Conservation (phyloP, 2,888 invertebrate species). For the Drosophila lutescens region DNA sequence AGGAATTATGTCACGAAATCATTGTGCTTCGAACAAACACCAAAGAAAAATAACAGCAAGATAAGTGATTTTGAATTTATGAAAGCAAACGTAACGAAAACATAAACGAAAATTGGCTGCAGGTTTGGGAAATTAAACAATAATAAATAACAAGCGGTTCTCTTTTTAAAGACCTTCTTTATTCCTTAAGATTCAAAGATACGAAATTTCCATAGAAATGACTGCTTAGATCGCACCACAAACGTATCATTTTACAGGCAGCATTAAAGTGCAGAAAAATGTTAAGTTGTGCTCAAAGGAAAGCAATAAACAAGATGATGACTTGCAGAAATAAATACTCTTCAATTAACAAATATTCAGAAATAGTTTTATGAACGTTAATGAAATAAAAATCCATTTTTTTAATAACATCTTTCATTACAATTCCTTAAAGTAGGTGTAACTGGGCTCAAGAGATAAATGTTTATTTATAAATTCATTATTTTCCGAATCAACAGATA, state of each 20-base stretch:
- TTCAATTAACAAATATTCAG: background rate
- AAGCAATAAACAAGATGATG: background rate
- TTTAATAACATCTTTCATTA: too few species aligned
- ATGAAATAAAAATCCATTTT: too few species aligned
- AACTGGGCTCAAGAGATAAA: too few species aligned
- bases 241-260: constrained; percentile 19
- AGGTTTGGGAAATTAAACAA: constrained; percentile 15
- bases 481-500: too few species aligned
- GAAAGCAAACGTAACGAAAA: constrained; percentile 2
- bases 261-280: background rate
- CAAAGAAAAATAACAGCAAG: constrained; percentile 4
- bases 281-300: background rate
- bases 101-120: background rate
- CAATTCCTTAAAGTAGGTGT: too few species aligned
- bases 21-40: constrained; percentile 1
- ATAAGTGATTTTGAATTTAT: constrained; percentile 20
- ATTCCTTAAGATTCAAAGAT: background rate
- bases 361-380: too few species aligned
- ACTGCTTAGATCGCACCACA: constrained; percentile 8
- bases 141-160: constrained; percentile 12
- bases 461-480: too few species aligned
- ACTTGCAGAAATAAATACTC: background rate
- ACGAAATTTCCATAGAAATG: constrained; percentile 25
- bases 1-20: constrained; percentile 36
- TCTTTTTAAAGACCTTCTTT: background rate